A percentile compares a stretch with the other conserved stretches of the same genome.
Evolutionary conservation across 2,888 invertebrate species (phyloP).

Genomic region (Macaria notata): DNA sequence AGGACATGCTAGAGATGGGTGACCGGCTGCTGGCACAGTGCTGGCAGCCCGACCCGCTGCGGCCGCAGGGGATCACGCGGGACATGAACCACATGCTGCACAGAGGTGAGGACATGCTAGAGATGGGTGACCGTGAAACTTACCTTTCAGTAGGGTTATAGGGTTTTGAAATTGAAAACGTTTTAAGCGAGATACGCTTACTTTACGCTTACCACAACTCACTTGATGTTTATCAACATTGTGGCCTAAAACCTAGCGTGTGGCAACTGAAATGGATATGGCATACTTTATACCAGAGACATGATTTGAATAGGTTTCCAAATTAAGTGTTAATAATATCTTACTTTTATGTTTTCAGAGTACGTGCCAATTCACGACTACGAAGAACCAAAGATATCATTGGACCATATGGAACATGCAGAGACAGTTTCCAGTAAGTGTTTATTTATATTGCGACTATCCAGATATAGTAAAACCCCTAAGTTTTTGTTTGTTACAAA

Average conservation of each 20-base stretch:
- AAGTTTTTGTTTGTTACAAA: too few species aligned
- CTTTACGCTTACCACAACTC: too few species aligned
- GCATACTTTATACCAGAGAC: too few species aligned
- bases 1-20: slow-evolving; percentile 70
- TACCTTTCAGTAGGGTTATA: too few species aligned
- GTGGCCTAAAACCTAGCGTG: too few species aligned
- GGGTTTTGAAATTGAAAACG: too few species aligned
- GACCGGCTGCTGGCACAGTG: slow-evolving; percentile 88
- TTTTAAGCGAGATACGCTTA: too few species aligned
- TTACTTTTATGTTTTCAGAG: slow-evolving; percentile 45
- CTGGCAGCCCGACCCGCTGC: slow-evolving; percentile 90
- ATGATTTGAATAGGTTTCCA: too few species aligned
- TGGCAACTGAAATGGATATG: too few species aligned
- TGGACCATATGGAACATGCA: slow-evolving; percentile 63
- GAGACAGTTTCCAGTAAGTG: slow-evolving; percentile 72
- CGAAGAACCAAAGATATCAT: slow-evolving; percentile 69
- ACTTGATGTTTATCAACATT: too few species aligned
- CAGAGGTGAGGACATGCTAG: slow-evolving; percentile 83
- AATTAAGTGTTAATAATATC: too few species aligned
- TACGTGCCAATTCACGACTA: slow-evolving; percentile 69
- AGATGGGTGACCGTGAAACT: slow-evolving; percentile 86
- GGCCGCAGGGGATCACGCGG: slow-evolving; percentile 93
- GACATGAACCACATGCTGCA: slow-evolving; percentile 91
- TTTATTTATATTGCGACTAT: background rate
- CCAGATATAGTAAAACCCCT: too few species aligned